Evolutionary conservation across 2,888 invertebrate species (phyloP), one percentile per base, ranked within the genome.

Genomic region (Entomobrya multifasciata): DNA sequence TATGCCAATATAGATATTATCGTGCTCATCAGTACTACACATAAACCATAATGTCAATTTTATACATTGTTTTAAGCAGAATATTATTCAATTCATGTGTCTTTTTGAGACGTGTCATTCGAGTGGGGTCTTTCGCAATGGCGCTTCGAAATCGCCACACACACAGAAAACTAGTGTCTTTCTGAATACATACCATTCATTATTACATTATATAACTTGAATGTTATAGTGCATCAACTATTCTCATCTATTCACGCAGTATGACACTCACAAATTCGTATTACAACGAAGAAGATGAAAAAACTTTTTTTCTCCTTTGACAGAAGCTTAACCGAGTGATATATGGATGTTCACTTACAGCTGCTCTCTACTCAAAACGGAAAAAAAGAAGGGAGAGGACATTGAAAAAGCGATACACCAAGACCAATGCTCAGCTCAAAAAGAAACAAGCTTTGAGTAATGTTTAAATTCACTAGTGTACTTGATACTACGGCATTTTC

Each of bases 341-440:
- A 81, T 81, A 81, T 84, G 83, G 83, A 76, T 76, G 65, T 49
- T 76, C 76, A 84, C 76, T 67, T 77, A 67, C 74, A 77, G 55
- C 83, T 62, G 57, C 83, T 74, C 52, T 77, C 83, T 65, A 52
- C 83, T 77, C 60, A 20, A 44, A 67, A 76, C 65, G 27, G 77
- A 65, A 77, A 83, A 55, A 15, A n/a, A n/a, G n/a, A n/a, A n/a
- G n/a, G 74, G 47, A n/a, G 27, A 67, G 17, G n/a, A 76, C 83
- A 76, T 20, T 74, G 49, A 65, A 52, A 74, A 76, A 76, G 65
- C 49, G 52, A n/a, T 78, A 52, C 41, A 20, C 13, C 70, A 62
- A 3, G 4, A 62, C 27, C 13, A 30, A 17, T 41, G 22, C n/a
- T 13, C 41, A 20, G 36, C 30, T 20, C 1, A 36, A 72, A 27